Percentiles rank a stretch among this genome's conserved stretches.
These are phyloP conservation scores for Hyposoter didymator DNA, from an alignment of 2,888 invertebrate species.

Conservation along the genomic window DNA sequence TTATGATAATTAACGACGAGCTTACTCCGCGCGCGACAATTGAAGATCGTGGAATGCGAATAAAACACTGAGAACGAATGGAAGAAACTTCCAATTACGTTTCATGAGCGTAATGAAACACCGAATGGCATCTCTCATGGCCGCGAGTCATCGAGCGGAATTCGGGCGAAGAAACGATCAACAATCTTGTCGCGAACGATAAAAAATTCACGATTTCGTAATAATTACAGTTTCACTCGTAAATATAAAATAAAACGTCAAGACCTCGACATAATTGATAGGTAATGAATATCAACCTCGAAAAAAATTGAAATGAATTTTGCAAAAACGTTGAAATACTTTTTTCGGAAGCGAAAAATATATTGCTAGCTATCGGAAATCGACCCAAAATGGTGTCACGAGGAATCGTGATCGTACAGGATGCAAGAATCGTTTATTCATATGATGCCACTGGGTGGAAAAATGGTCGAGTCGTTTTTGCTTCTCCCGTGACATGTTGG, in stretches of 20 bases:
- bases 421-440: constrained; percentile 6
- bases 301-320: background rate
- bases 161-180: constrained; percentile 5
- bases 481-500: constrained; percentile 7
- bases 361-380: background rate
- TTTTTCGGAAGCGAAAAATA: background rate
- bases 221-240: background rate
- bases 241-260: background rate
- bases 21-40: constrained; percentile 42
- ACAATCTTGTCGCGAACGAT: constrained; percentile 9
- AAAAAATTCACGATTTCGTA: constrained; percentile 4
- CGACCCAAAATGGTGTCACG: background rate
- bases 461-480: constrained; percentile 6
- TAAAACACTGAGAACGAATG: constrained; percentile 38
- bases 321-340: background rate
- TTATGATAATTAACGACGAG: constrained; percentile 66
- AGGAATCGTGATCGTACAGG: background rate
- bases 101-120: constrained; percentile 59
- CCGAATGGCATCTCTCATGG: constrained; percentile 49
- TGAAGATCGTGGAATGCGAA: constrained; percentile 29
- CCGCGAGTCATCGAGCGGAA: constrained; percentile 31
- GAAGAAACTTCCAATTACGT: constrained; percentile 64
- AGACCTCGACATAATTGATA: background rate
- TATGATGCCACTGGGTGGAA: background rate
- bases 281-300: background rate